Base-by-base conservation (phyloP, 2,797 vertebrate genomes). In the Megaceryle alcyon region DNA sequence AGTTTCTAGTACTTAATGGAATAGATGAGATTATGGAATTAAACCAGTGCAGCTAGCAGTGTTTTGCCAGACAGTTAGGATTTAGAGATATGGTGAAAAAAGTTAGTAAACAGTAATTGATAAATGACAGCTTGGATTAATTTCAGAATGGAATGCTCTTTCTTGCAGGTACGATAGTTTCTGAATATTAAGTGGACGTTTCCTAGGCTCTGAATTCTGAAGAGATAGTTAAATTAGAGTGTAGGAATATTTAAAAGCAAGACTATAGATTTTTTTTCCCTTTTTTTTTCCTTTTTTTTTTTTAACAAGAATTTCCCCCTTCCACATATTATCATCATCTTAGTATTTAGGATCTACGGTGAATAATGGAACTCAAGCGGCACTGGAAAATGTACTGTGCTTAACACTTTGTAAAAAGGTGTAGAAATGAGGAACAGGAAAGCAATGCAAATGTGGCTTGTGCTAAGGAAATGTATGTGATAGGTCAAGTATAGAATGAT, bases 1-100 rank as follows among this genome's bases (percentile, higher is more conserved):
- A 86, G n/a, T 73, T 78, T 81, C 31, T 73, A 33, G 53, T 66
- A 79, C 16, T 90, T 88, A 88, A 76, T 28, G 25, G 26, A 48
- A 35, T 15, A 39, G 66, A 65, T 86, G 89, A 60, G 44, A 44
- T 90, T 25, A 39, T 75, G 71, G 54, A 86, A 56, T 88, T 23
- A 63, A 84, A 63, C 23, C 70, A 86, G 9, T 16, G 51, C 35
- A 76, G 7, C 63, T 88, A 75, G 29, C 19, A 31, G n/a, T 33
- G 28, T 56, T 88, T 90, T 56, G 60, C 49, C 59, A 91, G 51
- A 26, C 33, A 66, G 49, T 59, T 37, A 76, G 39, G 15, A 53
- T 79, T 66, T 64, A 69, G 35, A 31, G 19, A 56, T 77, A 29
- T 11, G 14, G 19, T 44, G 68, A 69, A 46, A 76, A 79, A 88